These are phyloP conservation scores for Caenorhabditis doughertyi DNA, from an alignment of 2,888 invertebrate species.

Conservation along the genomic window DNA sequence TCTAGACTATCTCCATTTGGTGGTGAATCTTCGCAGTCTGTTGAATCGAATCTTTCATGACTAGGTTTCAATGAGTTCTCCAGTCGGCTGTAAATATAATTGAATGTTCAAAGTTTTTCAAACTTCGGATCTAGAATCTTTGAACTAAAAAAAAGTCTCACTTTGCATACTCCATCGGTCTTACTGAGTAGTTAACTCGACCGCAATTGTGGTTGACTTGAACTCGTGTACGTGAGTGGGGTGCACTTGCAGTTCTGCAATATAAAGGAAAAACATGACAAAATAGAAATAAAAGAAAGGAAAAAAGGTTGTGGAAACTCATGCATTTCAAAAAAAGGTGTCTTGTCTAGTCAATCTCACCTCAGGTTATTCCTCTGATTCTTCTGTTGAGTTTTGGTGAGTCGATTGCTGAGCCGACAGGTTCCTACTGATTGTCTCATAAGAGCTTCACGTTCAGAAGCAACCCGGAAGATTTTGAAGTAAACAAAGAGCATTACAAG, in stretches of 20 bases:
- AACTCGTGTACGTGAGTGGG: slow-evolving; percentile 70
- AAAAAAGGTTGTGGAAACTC: background rate
- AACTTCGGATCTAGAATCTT: background rate
- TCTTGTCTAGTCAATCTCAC: slow-evolving; percentile 33
- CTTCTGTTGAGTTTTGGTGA: slow-evolving; percentile 74
- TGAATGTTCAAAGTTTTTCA: background rate
- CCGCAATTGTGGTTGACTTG: slow-evolving; percentile 70
- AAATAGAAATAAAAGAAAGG: background rate
- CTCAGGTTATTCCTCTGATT: slow-evolving; percentile 69
- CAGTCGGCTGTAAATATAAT: slow-evolving; percentile 36
- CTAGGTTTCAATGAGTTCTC: slow-evolving; percentile 58
- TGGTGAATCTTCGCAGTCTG: slow-evolving; percentile 74
- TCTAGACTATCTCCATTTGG: slow-evolving; percentile 70
- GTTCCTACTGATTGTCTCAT: slow-evolving; percentile 82
- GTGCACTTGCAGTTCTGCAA: slow-evolving; percentile 74
- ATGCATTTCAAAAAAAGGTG: slow-evolving; percentile 47
- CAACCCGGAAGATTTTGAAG: slow-evolving; percentile 82
- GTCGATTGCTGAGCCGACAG: slow-evolving; percentile 79
- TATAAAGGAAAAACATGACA: slow-evolving; percentile 12
- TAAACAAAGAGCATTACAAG: slow-evolving; percentile 84
- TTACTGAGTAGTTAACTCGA: slow-evolving; percentile 73
- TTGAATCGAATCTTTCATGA: slow-evolving; percentile 66
- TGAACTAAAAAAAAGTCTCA: slow-evolving; percentile 32
- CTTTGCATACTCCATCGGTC: slow-evolving; percentile 72
- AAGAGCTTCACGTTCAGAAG: slow-evolving; percentile 81